phyloP scores from a whole-genome alignment of 2,888 invertebrate species.

The Torymus aiolomorphi region DNA sequence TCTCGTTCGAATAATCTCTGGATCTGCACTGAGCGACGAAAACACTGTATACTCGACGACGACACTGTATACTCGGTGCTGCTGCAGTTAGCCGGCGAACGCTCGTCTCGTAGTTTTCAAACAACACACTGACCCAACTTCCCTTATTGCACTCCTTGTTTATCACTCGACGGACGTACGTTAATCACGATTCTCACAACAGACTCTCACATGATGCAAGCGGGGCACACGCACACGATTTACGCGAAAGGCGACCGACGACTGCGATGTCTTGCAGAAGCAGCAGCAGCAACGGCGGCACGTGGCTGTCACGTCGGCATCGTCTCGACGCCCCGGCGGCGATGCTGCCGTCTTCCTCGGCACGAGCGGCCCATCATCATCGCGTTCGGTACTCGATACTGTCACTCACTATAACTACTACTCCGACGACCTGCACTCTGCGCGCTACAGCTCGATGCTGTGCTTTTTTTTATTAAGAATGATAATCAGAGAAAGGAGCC shows the following conservation, averaged over 20 bases:
- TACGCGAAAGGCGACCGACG: not conserved
- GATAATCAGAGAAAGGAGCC: no score
- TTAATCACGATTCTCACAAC: slow-evolving; percentile 40
- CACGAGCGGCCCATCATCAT: slow-evolving; percentile 31
- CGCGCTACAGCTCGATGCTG: not conserved
- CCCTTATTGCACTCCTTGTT: slow-evolving; percentile 38
- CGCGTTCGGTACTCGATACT: slow-evolving; percentile 2
- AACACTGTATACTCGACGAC: slow-evolving; percentile 4
- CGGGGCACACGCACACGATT: slow-evolving; percentile 18
- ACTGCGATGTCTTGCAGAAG: not conserved
- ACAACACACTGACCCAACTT: slow-evolving; percentile 14
- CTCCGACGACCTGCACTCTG: not conserved
- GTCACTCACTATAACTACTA: not conserved
- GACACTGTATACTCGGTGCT: not conserved
- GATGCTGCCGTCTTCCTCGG: slow-evolving; percentile 56
- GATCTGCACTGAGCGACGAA: not conserved
- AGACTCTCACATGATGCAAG: slow-evolving; percentile 35
- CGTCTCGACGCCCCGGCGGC: slow-evolving; percentile 61
- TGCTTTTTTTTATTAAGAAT: not conserved
- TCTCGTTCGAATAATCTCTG: not conserved
- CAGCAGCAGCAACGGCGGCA: slow-evolving; percentile 53
- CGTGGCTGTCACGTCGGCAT: slow-evolving; percentile 69
- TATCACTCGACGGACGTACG: slow-evolving; percentile 29
- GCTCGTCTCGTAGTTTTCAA: slow-evolving; percentile 31
- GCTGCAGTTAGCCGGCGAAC: not conserved